Conservation (phyloP, 2,113 vertebrate species). For the Danionella cerebrum region DNA sequence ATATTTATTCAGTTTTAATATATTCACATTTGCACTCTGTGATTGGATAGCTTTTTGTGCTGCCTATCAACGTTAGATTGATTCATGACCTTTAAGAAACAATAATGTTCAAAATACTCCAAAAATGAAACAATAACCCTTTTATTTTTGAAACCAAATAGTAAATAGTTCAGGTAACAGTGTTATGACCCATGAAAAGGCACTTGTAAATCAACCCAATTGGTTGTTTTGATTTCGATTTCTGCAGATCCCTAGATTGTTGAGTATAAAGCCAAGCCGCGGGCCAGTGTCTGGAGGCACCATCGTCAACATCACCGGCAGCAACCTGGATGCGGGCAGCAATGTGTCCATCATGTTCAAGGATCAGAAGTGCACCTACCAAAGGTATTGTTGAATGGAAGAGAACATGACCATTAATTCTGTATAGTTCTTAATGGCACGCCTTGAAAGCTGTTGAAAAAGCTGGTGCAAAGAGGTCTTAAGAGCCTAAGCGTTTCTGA, state of each 20-base stretch:
- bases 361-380: conserved; percentile 83
- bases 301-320: conserved; percentile 88
- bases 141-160: too few species aligned
- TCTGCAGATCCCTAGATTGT: conserved; percentile 76
- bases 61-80: too few species aligned
- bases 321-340: conserved; percentile 90
- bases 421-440: too few species aligned
- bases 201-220: background rate
- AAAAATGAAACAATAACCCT: too few species aligned
- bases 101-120: too few species aligned
- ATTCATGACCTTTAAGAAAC: too few species aligned
- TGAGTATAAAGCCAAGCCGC: conserved; percentile 74
- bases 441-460: too few species aligned
- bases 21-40: too few species aligned
- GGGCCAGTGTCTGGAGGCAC: conserved; percentile 93
- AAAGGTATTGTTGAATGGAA: conserved; percentile 65
- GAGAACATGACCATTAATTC: too few species aligned
- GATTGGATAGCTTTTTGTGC: too few species aligned
- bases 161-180: too few species aligned
- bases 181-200: background rate
- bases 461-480: conserved; percentile 25
- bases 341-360: conserved; percentile 89
- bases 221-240: background rate
- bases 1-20: too few species aligned
- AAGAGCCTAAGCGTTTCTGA: conserved; percentile 30